Evolutionary conservation across 2,888 invertebrate genomes (phyloP).

Genomic region (Xiphydria camelus): DNA sequence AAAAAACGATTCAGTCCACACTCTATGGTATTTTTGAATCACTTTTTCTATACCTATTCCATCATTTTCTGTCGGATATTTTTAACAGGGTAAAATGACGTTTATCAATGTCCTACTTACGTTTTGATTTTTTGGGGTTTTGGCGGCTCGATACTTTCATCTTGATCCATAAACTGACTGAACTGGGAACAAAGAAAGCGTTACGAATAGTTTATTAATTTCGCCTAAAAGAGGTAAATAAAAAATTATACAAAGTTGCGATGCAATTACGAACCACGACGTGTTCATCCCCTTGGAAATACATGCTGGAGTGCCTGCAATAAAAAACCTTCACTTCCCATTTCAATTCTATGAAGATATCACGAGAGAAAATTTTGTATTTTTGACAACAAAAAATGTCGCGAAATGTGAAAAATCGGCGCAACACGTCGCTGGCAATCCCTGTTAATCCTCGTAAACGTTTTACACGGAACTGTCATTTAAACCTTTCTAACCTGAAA

Average conservation of each 20-base stretch:
- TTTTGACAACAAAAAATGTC: neutral
- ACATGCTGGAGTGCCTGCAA: conserved; percentile 42
- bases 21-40: too few species aligned
- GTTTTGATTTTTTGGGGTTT: conserved; percentile 36
- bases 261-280: conserved; percentile 38
- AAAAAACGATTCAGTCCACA: conserved; percentile 5
- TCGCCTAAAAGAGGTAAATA: neutral
- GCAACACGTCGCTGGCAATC: neutral
- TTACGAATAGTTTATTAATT: neutral
- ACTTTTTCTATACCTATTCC: too few species aligned
- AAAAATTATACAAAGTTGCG: neutral
- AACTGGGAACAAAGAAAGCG: conserved; percentile 17
- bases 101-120: conserved; percentile 24
- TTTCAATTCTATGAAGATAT: neutral
- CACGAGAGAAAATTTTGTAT: neutral
- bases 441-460: too few species aligned
- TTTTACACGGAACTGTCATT: too few species aligned
- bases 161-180: conserved; percentile 31
- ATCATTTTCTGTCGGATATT: too few species aligned
- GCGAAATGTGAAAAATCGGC: neutral
- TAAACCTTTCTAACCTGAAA: conserved; percentile 40
- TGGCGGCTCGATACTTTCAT: conserved; percentile 22
- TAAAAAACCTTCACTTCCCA: neutral
- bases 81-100: too few species aligned
- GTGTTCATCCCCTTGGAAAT: conserved; percentile 45